Base-by-base conservation (phyloP, 2,113 vertebrate species). In the Trogon melanurus region DNA sequence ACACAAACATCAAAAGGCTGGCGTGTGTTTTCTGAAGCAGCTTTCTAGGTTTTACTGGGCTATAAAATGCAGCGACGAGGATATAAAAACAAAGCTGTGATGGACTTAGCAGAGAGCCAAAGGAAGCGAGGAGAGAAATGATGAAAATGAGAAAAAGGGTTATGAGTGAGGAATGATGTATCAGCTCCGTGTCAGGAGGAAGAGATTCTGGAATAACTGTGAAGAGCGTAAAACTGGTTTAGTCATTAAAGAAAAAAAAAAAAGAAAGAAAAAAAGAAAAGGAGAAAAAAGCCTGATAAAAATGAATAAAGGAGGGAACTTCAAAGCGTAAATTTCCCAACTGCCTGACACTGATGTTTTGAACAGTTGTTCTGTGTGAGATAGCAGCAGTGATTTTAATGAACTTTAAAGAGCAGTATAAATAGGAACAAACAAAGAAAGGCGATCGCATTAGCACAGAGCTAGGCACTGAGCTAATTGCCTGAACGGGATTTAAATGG, bases 91-190 rank as follows among this genome's bases (percentile, higher is more conserved):
- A 97, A 96, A 97, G 87, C 96, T 94, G 95, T 94, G 93, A 97
- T 97, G 97, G 96, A 89, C 97, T 97, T 93, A 95, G 96, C 96
- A 97, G 96, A 97, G 96, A 94, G 95, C 95, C 96, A 95, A 91
- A 96, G 95, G 36, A 84, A 96, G 93, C 19, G 27, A 90, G 78
- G 76, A 89, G 88, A 94, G 86, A 86, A 83, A 85, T 29, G 84
- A 91, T 92, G 79, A 12, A 89, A 91, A 92, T 80, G 72, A 93
- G 88, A 53, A 66, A 85, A 92, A 21, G 60, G 75, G 76, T 56
- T 95, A 86, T 78, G 88, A 73, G 93, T 1, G 3, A 58, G 78
- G 85, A 80, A 84, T 85, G 89, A 96, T 91, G 89, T 73, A 96
- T 96, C 95, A 83, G 94, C 86, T 74, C 73, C 0, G 0, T 95